Evolutionary conservation across 2,113 vertebrate species (phyloP).

Genomic region (Bubalus kerabau): DNA sequence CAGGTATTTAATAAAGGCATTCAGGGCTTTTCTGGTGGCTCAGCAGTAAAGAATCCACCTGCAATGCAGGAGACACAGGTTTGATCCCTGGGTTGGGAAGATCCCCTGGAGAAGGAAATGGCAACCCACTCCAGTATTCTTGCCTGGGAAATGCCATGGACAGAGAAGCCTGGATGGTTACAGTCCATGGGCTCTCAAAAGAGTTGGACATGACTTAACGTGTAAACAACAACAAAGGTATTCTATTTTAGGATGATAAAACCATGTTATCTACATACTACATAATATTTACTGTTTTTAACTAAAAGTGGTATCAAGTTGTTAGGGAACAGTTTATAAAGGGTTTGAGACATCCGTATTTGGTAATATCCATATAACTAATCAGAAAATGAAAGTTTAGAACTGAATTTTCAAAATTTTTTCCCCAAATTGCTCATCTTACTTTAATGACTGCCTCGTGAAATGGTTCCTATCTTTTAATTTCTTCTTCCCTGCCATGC

Average conservation of each 20-base stretch:
- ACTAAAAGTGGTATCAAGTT: not conserved
- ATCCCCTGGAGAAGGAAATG: not conserved
- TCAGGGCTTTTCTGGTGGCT: not conserved
- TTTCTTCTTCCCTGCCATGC: too few relatives aligned
- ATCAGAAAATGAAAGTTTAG: not conserved
- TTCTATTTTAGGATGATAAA: not conserved
- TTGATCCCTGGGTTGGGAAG: not conserved
- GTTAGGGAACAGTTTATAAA: not conserved
- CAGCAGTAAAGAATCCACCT: not conserved
- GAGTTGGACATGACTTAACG: not conserved
- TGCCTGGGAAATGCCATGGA: not conserved
- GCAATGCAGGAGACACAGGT: not conserved
- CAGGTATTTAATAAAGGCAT: not conserved
- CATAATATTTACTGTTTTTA: not conserved
- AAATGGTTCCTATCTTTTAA: not conserved
- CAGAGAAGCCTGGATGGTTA: not conserved
- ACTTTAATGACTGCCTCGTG: not conserved
- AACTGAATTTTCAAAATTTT: not conserved
- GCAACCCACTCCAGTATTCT: not conserved
- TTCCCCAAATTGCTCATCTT: not conserved
- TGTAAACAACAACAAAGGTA: not conserved
- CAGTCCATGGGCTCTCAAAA: not conserved
- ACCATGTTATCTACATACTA: not conserved
- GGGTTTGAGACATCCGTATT: not conserved
- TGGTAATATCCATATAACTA: not conserved